These are phyloP conservation scores for Ctenomys sociabilis DNA, from an alignment of 2,113 vertebrate species.

Conservation along the genomic window DNA sequence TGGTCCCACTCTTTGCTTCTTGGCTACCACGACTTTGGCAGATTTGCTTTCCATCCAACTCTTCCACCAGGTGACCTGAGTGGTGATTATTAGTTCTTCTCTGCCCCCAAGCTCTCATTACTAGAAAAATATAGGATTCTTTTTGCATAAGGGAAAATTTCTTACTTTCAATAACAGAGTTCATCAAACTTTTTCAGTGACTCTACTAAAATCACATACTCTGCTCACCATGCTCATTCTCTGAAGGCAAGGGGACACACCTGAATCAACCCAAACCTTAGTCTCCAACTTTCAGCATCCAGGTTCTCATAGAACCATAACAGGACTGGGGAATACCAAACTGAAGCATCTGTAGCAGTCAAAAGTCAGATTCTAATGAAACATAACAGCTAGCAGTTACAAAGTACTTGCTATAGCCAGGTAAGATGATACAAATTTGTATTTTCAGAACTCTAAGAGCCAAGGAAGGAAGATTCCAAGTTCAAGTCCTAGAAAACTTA, in stretches of 20 bases:
- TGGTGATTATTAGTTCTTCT: not conserved
- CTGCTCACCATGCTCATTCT: not conserved
- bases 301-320: not conserved
- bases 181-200: not conserved
- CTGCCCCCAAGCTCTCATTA: not conserved
- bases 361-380: slow-evolving; percentile 10
- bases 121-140: not conserved
- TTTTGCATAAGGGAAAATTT: slow-evolving; percentile 29
- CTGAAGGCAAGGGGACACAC: not conserved
- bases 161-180: slow-evolving; percentile 29
- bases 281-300: not conserved
- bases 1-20: not conserved
- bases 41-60: not conserved
- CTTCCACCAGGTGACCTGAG: not conserved
- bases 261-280: not conserved
- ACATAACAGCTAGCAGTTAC: not conserved
- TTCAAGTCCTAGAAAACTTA: not conserved
- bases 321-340: not conserved
- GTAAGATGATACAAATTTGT: not conserved
- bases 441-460: not conserved
- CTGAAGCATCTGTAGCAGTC: not conserved
- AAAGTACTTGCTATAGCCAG: not conserved
- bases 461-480: not conserved
- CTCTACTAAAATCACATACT: not conserved
- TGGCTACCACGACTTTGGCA: not conserved